Conservation (phyloP, 2,797 vertebrate genomes). For the Macroramphosus scolopax region DNA sequence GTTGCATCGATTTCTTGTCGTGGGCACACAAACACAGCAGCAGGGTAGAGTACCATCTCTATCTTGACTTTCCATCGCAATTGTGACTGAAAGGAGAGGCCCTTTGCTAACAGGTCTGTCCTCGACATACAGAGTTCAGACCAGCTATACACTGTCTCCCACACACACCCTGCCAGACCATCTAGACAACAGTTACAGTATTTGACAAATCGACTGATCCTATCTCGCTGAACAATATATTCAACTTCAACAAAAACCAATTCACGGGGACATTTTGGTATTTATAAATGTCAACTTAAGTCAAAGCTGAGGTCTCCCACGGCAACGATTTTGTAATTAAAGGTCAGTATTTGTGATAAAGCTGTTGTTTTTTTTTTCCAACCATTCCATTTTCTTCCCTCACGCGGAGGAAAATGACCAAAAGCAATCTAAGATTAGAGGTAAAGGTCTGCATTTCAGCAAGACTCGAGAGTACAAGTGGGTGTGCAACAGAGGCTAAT, state of each 20-base stretch:
- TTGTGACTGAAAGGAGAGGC: conserved; percentile 68
- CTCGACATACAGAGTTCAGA: conserved; percentile 55
- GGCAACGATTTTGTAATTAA: conserved; percentile 79
- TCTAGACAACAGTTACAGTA: conserved; percentile 55
- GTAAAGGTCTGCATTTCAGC: conserved; percentile 35
- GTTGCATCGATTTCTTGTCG: conserved; percentile 80
- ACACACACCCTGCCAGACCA: conserved; percentile 45
- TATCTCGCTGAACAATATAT: conserved; percentile 70
- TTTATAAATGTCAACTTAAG: conserved; percentile 82
- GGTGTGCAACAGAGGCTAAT: conserved; percentile 20
- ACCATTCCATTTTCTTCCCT: conserved; percentile 49
- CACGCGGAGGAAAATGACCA: conserved; percentile 17
- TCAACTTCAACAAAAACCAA: conserved; percentile 73
- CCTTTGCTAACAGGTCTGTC: conserved; percentile 64
- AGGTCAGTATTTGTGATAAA: conserved; percentile 79
- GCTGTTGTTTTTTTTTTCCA: conserved; percentile 57
- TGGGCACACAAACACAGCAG: conserved; percentile 72
- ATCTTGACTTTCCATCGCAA: conserved; percentile 74
- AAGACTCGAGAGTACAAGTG: conserved; percentile 1
- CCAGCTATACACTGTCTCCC: conserved; percentile 63
- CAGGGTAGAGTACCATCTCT: conserved; percentile 71
- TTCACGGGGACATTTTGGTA: conserved; percentile 74
- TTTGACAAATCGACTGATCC: conserved; percentile 79
- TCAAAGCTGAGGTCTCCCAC: conserved; percentile 70
- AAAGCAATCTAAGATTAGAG: conserved; percentile 44